These are phyloP conservation scores for Frankliniella fusca DNA, from an alignment of 2,888 invertebrate genomes.

Conservation along the genomic window DNA sequence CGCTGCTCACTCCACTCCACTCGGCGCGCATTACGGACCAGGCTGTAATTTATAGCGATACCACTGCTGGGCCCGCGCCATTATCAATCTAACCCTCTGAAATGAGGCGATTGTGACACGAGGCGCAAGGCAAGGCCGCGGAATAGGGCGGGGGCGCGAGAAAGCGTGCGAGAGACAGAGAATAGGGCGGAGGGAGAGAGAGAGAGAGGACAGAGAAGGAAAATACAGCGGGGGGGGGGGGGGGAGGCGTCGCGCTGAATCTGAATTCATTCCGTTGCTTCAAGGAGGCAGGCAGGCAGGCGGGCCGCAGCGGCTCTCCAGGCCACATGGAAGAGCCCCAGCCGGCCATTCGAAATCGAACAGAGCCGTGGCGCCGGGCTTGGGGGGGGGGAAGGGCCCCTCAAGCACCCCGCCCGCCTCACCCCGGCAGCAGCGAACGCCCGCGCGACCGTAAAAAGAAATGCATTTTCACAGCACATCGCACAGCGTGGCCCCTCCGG, in stretches of 20 bases:
- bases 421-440: not conserved
- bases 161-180: no score
- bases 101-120: no score
- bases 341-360: not conserved
- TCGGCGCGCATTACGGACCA: no score
- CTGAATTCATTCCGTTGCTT: not conserved
- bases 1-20: no score
- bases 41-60: no score
- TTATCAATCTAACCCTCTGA: no score
- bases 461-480: conserved; percentile 1
- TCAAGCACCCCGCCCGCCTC: not conserved
- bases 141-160: no score
- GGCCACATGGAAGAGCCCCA: not conserved
- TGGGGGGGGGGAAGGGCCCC: not conserved
- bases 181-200: not conserved
- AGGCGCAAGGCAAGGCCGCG: no score
- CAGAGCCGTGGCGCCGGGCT: not conserved
- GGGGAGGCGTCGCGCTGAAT: not conserved
- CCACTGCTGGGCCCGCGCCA: no score
- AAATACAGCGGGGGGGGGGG: not conserved
- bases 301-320: not conserved
- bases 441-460: not conserved
- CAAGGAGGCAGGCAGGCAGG: not conserved
- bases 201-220: not conserved
- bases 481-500: not conserved